Evolutionary conservation across 1,140 invertebrate genomes (phyloP).

Genomic region (Leptinotarsa lineolata): DNA sequence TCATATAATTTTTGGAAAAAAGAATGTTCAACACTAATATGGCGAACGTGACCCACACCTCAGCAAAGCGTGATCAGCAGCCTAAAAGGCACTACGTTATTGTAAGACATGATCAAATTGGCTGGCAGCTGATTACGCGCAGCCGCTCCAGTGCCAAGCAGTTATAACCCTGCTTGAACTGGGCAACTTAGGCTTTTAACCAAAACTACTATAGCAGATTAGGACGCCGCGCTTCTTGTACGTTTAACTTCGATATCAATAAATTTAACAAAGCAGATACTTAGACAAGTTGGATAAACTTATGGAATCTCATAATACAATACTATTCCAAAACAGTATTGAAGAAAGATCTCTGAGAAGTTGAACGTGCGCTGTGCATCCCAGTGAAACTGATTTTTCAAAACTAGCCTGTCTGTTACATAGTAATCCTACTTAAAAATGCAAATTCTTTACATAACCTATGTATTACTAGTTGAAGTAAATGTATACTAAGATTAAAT

Average conservation of each 20-base stretch:
- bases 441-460: constrained; percentile 41
- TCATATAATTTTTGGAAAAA: constrained; percentile 52
- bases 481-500: constrained; percentile 45
- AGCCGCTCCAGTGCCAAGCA: constrained; percentile 22
- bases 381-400: neutral
- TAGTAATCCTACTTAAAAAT: constrained; percentile 53
- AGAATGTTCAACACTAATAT: constrained; percentile 47
- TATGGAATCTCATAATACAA: neutral
- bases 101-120: constrained; percentile 51
- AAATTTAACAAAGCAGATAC: neutral
- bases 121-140: constrained; percentile 55
- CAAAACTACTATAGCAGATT: constrained; percentile 39
- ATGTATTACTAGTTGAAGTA: constrained; percentile 36
- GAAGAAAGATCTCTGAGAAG: neutral
- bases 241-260: neutral
- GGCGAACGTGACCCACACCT: constrained; percentile 53
- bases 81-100: constrained; percentile 56
- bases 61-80: constrained; percentile 55
- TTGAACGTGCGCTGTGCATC: neutral
- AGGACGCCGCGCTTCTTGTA: neutral
- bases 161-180: neutral
- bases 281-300: neutral
- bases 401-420: constrained; percentile 39
- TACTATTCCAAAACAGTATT: neutral
- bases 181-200: constrained; percentile 30